phyloP scores from a whole-genome alignment of 2,888 invertebrate genomes.

The Xestia rhomboidea region DNA sequence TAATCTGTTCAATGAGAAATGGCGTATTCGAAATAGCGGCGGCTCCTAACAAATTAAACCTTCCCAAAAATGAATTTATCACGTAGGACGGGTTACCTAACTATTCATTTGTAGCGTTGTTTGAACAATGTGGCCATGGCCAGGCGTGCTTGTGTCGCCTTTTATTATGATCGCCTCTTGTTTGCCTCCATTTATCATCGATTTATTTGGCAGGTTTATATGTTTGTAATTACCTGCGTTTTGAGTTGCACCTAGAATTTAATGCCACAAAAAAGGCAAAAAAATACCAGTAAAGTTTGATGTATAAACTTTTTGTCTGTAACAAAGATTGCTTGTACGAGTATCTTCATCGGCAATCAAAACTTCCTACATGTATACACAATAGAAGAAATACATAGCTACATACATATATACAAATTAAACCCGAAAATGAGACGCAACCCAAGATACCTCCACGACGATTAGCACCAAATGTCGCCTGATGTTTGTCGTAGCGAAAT shows the following conservation, averaged over 20 bases:
- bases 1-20: slow-evolving; percentile 90
- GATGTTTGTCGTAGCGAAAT: slow-evolving; percentile 73
- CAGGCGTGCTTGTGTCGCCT: slow-evolving; percentile 55
- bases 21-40: slow-evolving; percentile 86
- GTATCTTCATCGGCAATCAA: background rate
- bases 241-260: background rate
- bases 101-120: slow-evolving; percentile 79
- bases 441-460: slow-evolving; percentile 70
- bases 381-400: background rate
- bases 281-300: background rate
- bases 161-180: slow-evolving; percentile 63
- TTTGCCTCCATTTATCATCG: slow-evolving; percentile 58
- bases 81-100: slow-evolving; percentile 77
- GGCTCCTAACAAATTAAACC: slow-evolving; percentile 89
- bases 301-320: background rate
- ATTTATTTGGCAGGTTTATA: slow-evolving; percentile 59
- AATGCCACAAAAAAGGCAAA: background rate
- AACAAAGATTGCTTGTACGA: background rate
- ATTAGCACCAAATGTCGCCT: slow-evolving; percentile 85
- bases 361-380: background rate
- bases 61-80: slow-evolving; percentile 90
- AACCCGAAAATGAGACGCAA: slow-evolving; percentile 45
- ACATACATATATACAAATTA: background rate
- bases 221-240: slow-evolving; percentile 25
- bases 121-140: slow-evolving; percentile 64